These are phyloP conservation scores for Ethmia dodecea DNA, from an alignment of 2,888 invertebrate species.

Conservation along the genomic window DNA sequence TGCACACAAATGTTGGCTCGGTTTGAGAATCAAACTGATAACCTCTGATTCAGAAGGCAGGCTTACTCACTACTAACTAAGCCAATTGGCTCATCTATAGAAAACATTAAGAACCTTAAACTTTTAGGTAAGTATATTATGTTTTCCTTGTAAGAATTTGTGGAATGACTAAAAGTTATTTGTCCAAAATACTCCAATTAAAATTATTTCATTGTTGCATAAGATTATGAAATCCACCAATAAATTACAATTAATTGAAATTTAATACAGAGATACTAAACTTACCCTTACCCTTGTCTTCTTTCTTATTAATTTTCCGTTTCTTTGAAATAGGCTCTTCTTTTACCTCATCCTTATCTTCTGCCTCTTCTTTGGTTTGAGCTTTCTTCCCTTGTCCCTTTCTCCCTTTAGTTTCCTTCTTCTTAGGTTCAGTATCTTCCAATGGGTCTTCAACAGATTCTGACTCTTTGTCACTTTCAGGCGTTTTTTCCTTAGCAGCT, in stretches of 20 bases:
- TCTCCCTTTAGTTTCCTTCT: slow-evolving; percentile 49
- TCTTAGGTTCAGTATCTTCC: slow-evolving; percentile 51
- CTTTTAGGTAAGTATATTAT: too few species aligned
- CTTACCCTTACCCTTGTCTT: slow-evolving; percentile 47
- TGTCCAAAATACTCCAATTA: too few species aligned
- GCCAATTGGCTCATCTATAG: too few species aligned
- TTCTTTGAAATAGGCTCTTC: slow-evolving; percentile 41
- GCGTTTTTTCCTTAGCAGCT: slow-evolving; percentile 24
- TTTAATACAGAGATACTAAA: slow-evolving; percentile 17
- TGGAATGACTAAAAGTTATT: too few species aligned
- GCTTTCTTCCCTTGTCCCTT: slow-evolving; percentile 51
- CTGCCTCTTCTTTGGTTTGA: slow-evolving; percentile 42
- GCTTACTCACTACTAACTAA: too few species aligned
- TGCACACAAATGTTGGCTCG: too few species aligned
- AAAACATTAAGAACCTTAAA: too few species aligned
- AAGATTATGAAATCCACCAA: too few species aligned
- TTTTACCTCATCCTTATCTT: slow-evolving; percentile 30
- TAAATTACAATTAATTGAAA: neutral
- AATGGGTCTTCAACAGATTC: slow-evolving; percentile 32
- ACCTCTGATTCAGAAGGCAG: too few species aligned
- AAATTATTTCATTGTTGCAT: too few species aligned
- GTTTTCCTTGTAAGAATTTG: too few species aligned
- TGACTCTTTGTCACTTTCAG: slow-evolving; percentile 30
- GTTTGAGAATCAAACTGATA: too few species aligned
- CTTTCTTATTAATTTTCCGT: slow-evolving; percentile 46